Conservation (phyloP, 2,113 vertebrate genomes). For the Ondatra zibethicus region DNA sequence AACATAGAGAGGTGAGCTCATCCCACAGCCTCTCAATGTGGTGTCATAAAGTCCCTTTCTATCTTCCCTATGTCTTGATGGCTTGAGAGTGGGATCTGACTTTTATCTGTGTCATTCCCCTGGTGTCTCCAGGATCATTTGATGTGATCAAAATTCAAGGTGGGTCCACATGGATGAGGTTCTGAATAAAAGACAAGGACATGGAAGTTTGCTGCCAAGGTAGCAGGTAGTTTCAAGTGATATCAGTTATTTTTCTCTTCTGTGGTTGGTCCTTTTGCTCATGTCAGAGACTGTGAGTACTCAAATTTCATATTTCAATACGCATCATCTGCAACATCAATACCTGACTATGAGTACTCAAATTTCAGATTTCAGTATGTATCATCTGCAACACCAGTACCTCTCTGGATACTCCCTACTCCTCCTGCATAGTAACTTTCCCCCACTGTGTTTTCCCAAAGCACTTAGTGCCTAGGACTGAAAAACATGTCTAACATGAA, state of each 20-base stretch:
- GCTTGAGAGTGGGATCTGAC: neutral
- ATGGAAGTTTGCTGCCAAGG: neutral
- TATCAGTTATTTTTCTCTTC: neutral
- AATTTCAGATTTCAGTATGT: neutral
- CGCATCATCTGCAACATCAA: neutral
- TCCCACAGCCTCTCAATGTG: neutral
- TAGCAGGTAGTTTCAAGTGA: neutral
- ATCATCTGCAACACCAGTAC: neutral
- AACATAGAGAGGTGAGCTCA: neutral
- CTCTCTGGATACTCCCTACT: neutral
- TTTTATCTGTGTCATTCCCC: neutral
- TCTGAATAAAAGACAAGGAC: neutral
- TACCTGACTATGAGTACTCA: neutral
- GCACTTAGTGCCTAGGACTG: neutral
- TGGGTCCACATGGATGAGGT: neutral
- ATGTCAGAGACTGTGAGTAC: neutral
- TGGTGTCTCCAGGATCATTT: neutral
- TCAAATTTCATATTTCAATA: neutral
- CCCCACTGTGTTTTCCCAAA: neutral
- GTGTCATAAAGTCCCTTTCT: neutral
- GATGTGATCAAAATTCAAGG: neutral
- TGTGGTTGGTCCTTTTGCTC: neutral
- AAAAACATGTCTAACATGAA: neutral
- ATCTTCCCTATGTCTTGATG: neutral
- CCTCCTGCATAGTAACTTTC: neutral